phyloP scores from a whole-genome alignment of 2,797 vertebrate genomes.

The Kryptolebias ocellatus region DNA sequence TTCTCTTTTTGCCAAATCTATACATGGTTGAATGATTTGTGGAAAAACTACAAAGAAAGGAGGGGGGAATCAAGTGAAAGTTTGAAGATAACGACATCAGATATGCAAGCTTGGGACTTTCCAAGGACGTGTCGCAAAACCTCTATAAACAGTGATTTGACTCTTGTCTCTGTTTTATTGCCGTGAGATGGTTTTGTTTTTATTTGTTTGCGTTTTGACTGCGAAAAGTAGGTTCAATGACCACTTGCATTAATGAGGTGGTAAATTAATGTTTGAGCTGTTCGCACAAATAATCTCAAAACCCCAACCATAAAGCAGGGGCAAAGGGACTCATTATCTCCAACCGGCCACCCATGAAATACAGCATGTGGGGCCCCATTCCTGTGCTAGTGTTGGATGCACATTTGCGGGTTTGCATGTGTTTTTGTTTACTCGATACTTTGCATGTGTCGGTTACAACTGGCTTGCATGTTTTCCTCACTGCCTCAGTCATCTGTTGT shows the following conservation, averaged over 20 bases:
- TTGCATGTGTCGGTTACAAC: conserved; percentile 27
- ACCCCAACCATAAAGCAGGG: conserved; percentile 60
- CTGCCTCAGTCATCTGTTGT: conserved; percentile 60
- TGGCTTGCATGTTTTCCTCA: conserved; percentile 23
- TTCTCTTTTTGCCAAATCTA: conserved; percentile 3
- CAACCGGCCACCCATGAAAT: conserved; percentile 62
- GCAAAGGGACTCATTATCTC: conserved; percentile 60
- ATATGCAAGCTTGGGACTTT: conserved; percentile 64
- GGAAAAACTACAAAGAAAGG: conserved; percentile 37
- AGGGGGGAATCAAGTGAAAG: too few relatives aligned
- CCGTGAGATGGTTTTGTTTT: conserved; percentile 29
- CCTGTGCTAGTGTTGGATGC: conserved; percentile 18
- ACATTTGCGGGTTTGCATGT: conserved; percentile 29
- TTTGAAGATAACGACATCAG: neutral
- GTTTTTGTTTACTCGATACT: conserved; percentile 49
- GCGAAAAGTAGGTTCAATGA: conserved; percentile 60
- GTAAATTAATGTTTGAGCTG: conserved; percentile 70
- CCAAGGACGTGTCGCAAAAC: conserved; percentile 48
- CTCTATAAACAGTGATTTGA: conserved; percentile 68
- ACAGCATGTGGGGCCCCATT: conserved; percentile 61
- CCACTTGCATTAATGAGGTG: conserved; percentile 72
- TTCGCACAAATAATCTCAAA: conserved; percentile 70
- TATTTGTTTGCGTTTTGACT: conserved; percentile 5
- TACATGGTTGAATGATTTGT: conserved; percentile 7
- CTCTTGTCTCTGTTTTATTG: conserved; percentile 48